Evolutionary conservation across 2,113 vertebrate genomes (phyloP).

Genomic region (Mellivora capensis): DNA sequence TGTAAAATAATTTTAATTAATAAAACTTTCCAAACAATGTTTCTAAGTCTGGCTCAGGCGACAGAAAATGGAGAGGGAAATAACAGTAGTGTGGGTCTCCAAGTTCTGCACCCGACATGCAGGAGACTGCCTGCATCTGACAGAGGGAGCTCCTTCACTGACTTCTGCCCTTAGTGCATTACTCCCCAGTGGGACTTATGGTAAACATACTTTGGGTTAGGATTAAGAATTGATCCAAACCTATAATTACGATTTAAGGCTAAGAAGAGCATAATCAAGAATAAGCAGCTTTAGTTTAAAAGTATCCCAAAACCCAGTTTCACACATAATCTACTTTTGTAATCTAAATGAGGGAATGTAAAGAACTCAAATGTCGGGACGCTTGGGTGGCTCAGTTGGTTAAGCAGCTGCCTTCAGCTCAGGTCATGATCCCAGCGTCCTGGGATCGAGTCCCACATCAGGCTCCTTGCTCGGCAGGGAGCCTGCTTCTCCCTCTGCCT

Average conservation of each 20-base stretch:
- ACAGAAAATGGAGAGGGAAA: background rate
- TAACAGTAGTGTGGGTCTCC: rapidly evolving
- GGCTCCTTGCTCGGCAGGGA: too few relatives aligned
- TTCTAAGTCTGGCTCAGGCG: background rate
- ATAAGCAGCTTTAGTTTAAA: background rate
- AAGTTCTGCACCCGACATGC: background rate
- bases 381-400: too few relatives aligned
- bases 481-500: too few relatives aligned
- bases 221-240: background rate
- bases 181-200: background rate
- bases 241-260: background rate
- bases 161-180: background rate
- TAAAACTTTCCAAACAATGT: background rate
- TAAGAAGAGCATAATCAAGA: background rate
- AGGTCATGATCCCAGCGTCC: too few relatives aligned
- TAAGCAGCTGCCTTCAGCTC: too few relatives aligned
- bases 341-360: background rate
- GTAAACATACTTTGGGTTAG: background rate
- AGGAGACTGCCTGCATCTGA: background rate
- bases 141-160: background rate
- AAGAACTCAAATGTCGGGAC: background rate
- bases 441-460: too few relatives aligned
- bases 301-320: background rate
- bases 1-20: conserved; percentile 13
- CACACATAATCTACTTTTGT: background rate